phyloP scores from a whole-genome alignment of 2,113 vertebrate genomes.

The Delphinus delphis region DNA sequence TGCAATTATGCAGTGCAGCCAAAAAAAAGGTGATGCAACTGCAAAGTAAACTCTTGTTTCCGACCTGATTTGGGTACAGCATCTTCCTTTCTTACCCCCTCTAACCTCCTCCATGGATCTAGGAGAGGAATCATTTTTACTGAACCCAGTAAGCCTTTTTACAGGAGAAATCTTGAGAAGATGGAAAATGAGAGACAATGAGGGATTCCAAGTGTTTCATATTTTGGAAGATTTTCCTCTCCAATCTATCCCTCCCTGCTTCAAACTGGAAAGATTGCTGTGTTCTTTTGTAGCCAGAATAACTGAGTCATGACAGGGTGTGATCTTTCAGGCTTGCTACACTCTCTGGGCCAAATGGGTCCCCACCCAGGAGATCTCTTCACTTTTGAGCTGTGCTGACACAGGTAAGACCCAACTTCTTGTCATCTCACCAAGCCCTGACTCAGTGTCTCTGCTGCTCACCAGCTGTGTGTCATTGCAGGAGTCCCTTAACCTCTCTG shows the following conservation, averaged over 20 bases:
- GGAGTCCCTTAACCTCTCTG: neutral
- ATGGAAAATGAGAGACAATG: neutral
- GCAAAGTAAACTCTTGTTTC: neutral
- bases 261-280: neutral
- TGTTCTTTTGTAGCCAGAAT: neutral
- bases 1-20: neutral
- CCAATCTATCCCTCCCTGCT: neutral
- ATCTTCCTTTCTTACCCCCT: neutral
- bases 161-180: neutral
- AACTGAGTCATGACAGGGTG: constrained; percentile 74
- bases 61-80: neutral
- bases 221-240: neutral
- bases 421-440: neutral
- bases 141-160: neutral
- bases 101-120: neutral
- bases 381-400: constrained; percentile 81
- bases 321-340: constrained; percentile 86
- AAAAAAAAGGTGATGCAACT: neutral
- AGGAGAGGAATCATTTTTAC: neutral
- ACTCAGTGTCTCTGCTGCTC: neutral
- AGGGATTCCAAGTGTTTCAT: neutral
- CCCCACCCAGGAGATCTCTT: constrained; percentile 85
- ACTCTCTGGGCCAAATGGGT: constrained; percentile 87
- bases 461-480: neutral
- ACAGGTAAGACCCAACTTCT: constrained; percentile 53